Base-by-base conservation (phyloP, 2,888 invertebrate genomes). In the Xylota segnis region DNA sequence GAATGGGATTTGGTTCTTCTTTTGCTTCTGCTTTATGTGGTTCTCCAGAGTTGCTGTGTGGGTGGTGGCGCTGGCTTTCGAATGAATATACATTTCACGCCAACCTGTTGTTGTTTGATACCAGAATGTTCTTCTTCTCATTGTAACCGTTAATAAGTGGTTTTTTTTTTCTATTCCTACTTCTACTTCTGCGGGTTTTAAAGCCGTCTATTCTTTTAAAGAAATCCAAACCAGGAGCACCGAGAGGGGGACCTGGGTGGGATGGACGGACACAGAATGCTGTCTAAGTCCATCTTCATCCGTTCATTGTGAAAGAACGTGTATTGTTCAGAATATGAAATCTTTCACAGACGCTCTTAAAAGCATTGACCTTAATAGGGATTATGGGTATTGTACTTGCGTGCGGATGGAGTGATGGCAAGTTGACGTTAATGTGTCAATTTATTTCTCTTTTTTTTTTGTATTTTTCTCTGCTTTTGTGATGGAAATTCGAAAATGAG, bases 341-440 rank as follows among this genome's bases (percentile, higher is more conserved):
- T 70, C 47, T 58, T 47, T 63, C 70, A 34, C 37, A 65, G 79
- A 12, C 59, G 40, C 12, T 59, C 68, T 75, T 75, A 65, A 79
- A 84, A 84, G 75, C 74, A 10, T 84, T 75, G 79, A 79, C 79
- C 84, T 79, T 75, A 84, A 84, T 79, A 79, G 65, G 40, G 65
- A 61, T 70, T 70, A 68, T 40, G 7, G 14, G 6, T 40, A 34
- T 58, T 29, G 23, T 34, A 5, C 23, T 37, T 7, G 18, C 9
- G 12, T 61, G 23, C 12, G 50, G 32, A 16, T n/a, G n/a, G 54
- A 63, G 18, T 54, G 54, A 63, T 54, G 54, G 4, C 63, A 54
- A 5, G 18, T 52, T 63, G 63, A 74, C 54, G 52, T 63, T 74
- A 74, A 74, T 65, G 63, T 74, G 74, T 74, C 63, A 61, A 72